Evolutionary conservation across 2,888 invertebrate species (phyloP).

Genomic region (Plusia festucae): DNA sequence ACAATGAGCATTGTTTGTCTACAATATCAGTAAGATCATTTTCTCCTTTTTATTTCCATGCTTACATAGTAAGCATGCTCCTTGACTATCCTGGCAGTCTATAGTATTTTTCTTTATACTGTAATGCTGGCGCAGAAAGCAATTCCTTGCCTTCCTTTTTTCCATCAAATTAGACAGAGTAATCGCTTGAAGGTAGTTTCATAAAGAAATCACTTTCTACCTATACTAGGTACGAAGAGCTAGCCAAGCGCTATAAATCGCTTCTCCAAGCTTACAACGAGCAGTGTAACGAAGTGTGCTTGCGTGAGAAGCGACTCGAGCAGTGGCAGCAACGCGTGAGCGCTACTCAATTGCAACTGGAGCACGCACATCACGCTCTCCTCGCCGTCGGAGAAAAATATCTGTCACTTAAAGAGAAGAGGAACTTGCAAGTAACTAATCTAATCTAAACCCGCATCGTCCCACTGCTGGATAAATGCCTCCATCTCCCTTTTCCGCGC

Average conservation of each 20-base stretch:
- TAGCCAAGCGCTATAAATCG: slow-evolving; percentile 77
- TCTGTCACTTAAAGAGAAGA: slow-evolving; percentile 70
- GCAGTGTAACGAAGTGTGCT: slow-evolving; percentile 63
- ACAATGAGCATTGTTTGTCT: slow-evolving; percentile 88
- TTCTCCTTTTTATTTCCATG: background rate
- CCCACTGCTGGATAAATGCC: too few species aligned
- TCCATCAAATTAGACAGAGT: too few species aligned
- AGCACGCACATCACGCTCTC: slow-evolving; percentile 71
- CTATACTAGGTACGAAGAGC: slow-evolving; percentile 76
- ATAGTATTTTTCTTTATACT: too few species aligned
- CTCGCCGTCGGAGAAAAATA: slow-evolving; percentile 79
- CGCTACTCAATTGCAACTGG: slow-evolving; percentile 66
- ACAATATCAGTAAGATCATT: slow-evolving; percentile 70
- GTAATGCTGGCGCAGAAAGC: too few species aligned
- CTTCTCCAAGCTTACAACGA: slow-evolving; percentile 75
- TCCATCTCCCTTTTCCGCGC: too few species aligned
- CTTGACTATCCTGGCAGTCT: too few species aligned
- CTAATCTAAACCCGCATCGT: too few species aligned
- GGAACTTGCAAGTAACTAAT: slow-evolving; percentile 69
- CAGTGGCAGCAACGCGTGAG: slow-evolving; percentile 63
- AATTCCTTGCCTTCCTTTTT: too few species aligned
- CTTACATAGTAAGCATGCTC: too few species aligned
- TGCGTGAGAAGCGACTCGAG: slow-evolving; percentile 66
- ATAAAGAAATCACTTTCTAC: background rate
- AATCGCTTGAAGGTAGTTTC: too few species aligned